Conservation (phyloP, 2,888 invertebrate genomes). For the Julus scandinavius region DNA sequence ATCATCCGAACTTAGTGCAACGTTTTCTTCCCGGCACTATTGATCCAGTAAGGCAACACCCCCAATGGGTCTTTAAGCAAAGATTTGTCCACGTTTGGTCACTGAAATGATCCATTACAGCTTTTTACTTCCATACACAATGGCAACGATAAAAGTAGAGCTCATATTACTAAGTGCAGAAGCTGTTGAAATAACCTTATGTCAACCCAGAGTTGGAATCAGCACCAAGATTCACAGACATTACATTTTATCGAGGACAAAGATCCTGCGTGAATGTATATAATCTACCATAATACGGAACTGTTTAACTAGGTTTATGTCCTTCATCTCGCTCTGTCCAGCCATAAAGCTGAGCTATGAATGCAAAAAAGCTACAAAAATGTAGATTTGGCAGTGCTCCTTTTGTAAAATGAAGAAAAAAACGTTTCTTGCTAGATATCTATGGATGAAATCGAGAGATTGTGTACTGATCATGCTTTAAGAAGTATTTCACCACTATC, state of each 20-base stretch:
- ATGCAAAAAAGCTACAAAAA: too few species aligned
- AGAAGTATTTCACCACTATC: too few species aligned
- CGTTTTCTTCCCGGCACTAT: not conserved
- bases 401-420: not conserved
- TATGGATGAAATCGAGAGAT: too few species aligned
- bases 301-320: not conserved
- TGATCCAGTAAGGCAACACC: conserved; percentile 19
- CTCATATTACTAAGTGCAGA: conserved; percentile 24
- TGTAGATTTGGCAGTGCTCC: too few species aligned
- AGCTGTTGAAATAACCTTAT: not conserved
- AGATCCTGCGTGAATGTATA: not conserved
- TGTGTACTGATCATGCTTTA: too few species aligned
- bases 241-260: not conserved
- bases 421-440: too few species aligned
- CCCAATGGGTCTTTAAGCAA: not conserved
- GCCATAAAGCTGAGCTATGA: not conserved
- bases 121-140: not conserved
- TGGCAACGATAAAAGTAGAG: not conserved
- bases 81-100: conserved; percentile 4
- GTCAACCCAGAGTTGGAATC: not conserved
- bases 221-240: not conserved
- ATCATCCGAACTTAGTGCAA: not conserved
- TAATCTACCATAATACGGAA: not conserved
- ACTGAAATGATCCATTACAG: conserved; percentile 10
- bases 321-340: not conserved